Evolutionary conservation across 2,797 vertebrate species (phyloP).

Genomic region (Eulemur rubriventer): DNA sequence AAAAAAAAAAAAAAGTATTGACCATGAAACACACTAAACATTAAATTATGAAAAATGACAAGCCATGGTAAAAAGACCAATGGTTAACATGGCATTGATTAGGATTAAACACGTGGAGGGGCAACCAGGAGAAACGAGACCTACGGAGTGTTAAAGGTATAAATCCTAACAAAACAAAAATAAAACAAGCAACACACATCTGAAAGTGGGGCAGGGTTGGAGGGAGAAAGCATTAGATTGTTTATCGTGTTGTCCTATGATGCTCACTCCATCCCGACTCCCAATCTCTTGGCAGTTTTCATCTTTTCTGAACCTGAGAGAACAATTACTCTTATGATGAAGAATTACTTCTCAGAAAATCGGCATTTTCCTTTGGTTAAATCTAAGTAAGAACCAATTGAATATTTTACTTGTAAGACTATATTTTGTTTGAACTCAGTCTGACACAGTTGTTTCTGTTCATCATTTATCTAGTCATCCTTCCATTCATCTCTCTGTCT

Average conservation of each 20-base stretch:
- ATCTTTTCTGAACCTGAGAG: background rate
- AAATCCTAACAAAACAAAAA: constrained; percentile 12
- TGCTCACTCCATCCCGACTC: background rate
- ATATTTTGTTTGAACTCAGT: background rate
- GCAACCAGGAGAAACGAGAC: background rate
- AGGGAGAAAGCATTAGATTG: background rate
- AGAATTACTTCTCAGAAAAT: background rate
- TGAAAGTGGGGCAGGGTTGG: background rate
- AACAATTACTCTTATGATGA: background rate
- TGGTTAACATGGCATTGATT: background rate
- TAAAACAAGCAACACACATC: background rate
- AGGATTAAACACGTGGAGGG: background rate
- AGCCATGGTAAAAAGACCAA: background rate
- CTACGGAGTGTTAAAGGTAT: background rate
- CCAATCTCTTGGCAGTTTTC: background rate
- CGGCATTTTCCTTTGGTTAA: constrained; percentile 1
- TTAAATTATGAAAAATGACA: background rate
- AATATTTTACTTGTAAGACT: constrained; percentile 18
- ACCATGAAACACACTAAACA: background rate
- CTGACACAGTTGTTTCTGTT: background rate
- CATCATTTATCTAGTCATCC: background rate
- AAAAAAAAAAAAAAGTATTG: background rate
- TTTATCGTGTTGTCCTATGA: background rate
- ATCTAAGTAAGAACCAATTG: background rate
- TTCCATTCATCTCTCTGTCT: background rate